Evolutionary conservation across 2,888 invertebrate species (phyloP).

Genomic region (Adelphocoris suturalis): DNA sequence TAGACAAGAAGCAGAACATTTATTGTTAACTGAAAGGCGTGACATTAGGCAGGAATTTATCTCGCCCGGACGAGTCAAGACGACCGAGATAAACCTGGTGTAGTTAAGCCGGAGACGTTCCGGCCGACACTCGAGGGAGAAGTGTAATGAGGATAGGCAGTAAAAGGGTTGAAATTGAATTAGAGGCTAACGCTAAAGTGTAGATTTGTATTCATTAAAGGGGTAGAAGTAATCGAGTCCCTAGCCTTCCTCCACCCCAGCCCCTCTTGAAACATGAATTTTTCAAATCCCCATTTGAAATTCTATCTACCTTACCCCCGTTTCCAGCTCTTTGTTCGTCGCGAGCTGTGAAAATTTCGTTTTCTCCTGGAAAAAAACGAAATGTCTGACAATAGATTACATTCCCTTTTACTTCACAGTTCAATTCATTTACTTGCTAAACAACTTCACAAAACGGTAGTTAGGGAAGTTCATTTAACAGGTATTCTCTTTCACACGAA

Average conservation of each 20-base stretch:
- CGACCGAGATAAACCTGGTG: conserved; percentile 13
- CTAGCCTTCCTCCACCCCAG: conserved; percentile 7
- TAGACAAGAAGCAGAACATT: background rate
- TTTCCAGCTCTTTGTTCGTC: conserved; percentile 14
- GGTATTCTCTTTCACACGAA: background rate
- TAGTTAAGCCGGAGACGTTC: conserved; percentile 13
- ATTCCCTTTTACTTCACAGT: background rate
- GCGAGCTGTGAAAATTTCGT: conserved; percentile 16
- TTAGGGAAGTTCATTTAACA: background rate
- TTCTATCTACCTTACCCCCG: conserved; percentile 31
- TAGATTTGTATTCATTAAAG: conserved; percentile 55
- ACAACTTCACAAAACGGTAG: background rate
- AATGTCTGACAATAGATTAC: conserved; percentile 21
- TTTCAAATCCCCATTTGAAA: conserved; percentile 55
- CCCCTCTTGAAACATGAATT: conserved; percentile 33
- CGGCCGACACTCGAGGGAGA: background rate
- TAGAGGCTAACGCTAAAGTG: conserved; percentile 47
- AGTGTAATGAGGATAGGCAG: conserved; percentile 41
- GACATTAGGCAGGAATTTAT: background rate
- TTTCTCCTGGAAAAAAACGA: conserved; percentile 23
- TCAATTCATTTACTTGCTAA: conserved; percentile 29
- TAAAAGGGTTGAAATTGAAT: conserved; percentile 54
- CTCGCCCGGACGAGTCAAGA: background rate
- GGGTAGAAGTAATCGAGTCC: conserved; percentile 44
- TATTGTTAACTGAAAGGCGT: background rate